Base-by-base conservation (phyloP, 2,888 invertebrate species). In the Ormyrus labotus region DNA sequence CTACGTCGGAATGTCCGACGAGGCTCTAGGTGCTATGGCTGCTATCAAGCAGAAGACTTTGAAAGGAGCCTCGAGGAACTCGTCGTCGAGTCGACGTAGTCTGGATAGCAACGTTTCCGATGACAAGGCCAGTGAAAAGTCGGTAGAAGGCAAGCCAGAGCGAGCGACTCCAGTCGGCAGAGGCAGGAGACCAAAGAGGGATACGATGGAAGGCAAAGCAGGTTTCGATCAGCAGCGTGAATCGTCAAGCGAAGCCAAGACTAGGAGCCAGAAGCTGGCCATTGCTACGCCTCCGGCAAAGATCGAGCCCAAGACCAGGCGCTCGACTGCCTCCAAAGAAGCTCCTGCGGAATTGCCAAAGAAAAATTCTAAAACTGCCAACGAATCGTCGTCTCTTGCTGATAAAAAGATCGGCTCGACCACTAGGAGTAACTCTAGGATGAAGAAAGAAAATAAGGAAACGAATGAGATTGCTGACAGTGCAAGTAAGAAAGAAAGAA, bases 361-460 rank as follows among this genome's bases (percentile, higher is more conserved):
- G 67, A 82, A 70, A 47, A 69, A 8, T 19, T 6, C 50, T 0
- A 81, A 73, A 50, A n/a, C 53, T 7, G 58, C 3, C 13, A 19
- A 10, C 61, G 48, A n/a, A 53, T 53, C 63, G 34, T 9, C 68
- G 34, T 45, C 61, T 34, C 34, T 34, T 34, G 55, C 3, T 10
- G 77, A 78, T 61, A 61, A 78, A 9, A 77, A 80, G 64, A 70
- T 63, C 19, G 53, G 83, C 53, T 79, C 58, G 51, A 76, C 74
- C 11, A 85, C 85, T 0, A 83, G 86, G 47, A 85, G 84, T 10
- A 84, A 81, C 6, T 83, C 81, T 0, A 74, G 71, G 70, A 50
- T 68, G 1, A 74, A 63, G 9, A 70, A 48, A 19, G 72, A 73
- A 4, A 5, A 10, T 0, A 78, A 61, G 13, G 63, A 68, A 9